Evolutionary conservation across 2,888 invertebrate species (phyloP).

Genomic region (Cheilosia impressa): DNA sequence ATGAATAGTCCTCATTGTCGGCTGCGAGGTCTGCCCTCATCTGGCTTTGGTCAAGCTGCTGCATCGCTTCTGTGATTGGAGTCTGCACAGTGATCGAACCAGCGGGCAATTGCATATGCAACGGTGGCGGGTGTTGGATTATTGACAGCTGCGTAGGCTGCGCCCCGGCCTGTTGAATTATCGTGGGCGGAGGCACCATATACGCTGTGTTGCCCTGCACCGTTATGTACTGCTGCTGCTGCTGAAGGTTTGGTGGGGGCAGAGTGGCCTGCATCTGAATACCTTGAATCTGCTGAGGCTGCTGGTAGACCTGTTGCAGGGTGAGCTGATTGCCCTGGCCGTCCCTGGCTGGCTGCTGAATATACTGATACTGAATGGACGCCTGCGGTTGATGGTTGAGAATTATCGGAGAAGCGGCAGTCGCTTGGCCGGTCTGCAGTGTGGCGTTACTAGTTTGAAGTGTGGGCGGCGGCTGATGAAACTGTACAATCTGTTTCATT

Average conservation of each 20-base stretch:
- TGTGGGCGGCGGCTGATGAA: conserved; percentile 69
- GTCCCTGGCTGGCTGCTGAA: conserved; percentile 71
- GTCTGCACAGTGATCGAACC: conserved; percentile 63
- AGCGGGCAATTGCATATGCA: conserved; percentile 70
- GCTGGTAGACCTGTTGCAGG: conserved; percentile 61
- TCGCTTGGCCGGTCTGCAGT: conserved; percentile 30
- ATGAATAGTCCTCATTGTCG: conserved; percentile 56
- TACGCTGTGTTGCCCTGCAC: conserved; percentile 77
- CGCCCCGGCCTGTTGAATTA: conserved; percentile 72
- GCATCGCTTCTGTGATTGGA: conserved; percentile 53
- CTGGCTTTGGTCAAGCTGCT: conserved; percentile 52
- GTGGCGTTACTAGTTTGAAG: conserved; percentile 37
- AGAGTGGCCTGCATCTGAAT: conserved; percentile 66
- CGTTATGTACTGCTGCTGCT: conserved; percentile 77
- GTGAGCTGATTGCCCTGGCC: conserved; percentile 62
- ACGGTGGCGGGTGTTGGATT: conserved; percentile 71
- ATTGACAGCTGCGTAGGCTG: conserved; percentile 71
- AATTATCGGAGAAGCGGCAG: conserved; percentile 66
- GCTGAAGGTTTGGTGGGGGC: conserved; percentile 56
- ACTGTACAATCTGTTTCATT: conserved; percentile 69
- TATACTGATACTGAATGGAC: conserved; percentile 73
- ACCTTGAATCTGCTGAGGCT: conserved; percentile 72
- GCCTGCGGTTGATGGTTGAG: conserved; percentile 74
- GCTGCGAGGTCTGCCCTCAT: conserved; percentile 22
- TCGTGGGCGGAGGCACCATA: conserved; percentile 78